Evolutionary conservation across 1,140 invertebrate species (phyloP).

Genomic region (Lepidostoma basale): DNA sequence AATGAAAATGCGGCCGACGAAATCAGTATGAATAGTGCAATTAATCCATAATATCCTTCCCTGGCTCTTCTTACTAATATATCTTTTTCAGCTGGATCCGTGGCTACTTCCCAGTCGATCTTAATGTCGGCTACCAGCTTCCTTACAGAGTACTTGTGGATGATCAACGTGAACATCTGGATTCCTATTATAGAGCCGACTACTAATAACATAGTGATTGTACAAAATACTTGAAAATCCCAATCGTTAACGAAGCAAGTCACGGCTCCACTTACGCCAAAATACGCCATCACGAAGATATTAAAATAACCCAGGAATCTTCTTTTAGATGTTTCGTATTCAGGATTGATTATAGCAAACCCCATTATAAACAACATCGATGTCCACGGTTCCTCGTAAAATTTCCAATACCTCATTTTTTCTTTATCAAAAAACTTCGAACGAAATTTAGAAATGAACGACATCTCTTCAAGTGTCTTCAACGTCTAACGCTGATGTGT

Average conservation of each 20-base stretch:
- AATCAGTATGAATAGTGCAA: not conserved
- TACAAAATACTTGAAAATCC: not conserved
- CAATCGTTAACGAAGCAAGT: not conserved
- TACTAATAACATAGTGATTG: not conserved
- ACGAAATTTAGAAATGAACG: too few relatives aligned
- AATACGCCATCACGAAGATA: not conserved
- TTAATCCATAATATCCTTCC: not conserved
- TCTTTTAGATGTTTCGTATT: not conserved
- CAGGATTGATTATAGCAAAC: not conserved
- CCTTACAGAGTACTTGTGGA: not conserved
- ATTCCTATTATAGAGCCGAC: not conserved
- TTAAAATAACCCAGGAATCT: constrained; percentile 1
- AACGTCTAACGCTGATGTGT: too few relatives aligned
- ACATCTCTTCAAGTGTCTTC: too few relatives aligned
- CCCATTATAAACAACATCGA: not conserved
- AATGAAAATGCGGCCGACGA: not conserved
- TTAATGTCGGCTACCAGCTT: not conserved
- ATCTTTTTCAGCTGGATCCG: not conserved
- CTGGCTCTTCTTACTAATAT: not conserved
- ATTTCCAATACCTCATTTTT: not conserved
- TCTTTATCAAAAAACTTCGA: not conserved
- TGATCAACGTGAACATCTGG: not conserved
- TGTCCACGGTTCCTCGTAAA: constrained; percentile 13
- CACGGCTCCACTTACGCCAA: not conserved
- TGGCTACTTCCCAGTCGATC: not conserved